Base-by-base conservation (phyloP, 1,140 invertebrate species). In the Agrypnia vestita region DNA sequence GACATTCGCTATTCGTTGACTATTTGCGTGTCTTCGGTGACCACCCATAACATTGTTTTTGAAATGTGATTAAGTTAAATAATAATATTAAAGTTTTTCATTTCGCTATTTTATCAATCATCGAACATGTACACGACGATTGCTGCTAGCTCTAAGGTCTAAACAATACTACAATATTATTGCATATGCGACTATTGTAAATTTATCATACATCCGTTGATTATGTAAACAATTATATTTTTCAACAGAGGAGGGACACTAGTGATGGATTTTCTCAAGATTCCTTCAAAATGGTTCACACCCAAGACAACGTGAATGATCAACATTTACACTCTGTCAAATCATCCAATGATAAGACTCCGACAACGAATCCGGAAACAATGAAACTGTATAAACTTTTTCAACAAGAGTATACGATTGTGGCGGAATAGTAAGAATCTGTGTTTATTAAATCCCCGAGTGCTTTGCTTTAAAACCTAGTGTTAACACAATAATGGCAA, bases 331-430 rank as follows among this genome's bases (percentile, higher is more conserved):
- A 56, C 8, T 61, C 77, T 19, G 21, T 49, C 19, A 78, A 72
- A 51, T 78, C 77, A 47, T 19, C 56, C 6, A 47, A 46, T n/a
- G 67, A 72, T 12, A 76, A 76, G 44, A 21, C 59, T 49, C 21
- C 17, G 4, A 56, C 17, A 21, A 44, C 73, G 13, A 78, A 53
- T 49, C 44, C 71, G n/a, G 79, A 80, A 49, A 76, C 76, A 4
- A 56, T 80, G 35, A 81, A 73, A 51, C 61, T 81, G 4, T 83
- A 80, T 64, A 81, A 78, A 25, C 71, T 83, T 10, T 76, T 83
- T 80, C 82, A 83, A 56, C 82, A 83, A 46, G 82, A 83, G 49
- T 83, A 83, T 61, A 83, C 62, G 46, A 83, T 83, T 64, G 79
- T 83, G 21, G 82, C 82, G 8, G 82, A 83, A 81, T 83, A 83